phyloP scores from a whole-genome alignment of 2,113 vertebrate species.

The Beaufortia kweichowensis region DNA sequence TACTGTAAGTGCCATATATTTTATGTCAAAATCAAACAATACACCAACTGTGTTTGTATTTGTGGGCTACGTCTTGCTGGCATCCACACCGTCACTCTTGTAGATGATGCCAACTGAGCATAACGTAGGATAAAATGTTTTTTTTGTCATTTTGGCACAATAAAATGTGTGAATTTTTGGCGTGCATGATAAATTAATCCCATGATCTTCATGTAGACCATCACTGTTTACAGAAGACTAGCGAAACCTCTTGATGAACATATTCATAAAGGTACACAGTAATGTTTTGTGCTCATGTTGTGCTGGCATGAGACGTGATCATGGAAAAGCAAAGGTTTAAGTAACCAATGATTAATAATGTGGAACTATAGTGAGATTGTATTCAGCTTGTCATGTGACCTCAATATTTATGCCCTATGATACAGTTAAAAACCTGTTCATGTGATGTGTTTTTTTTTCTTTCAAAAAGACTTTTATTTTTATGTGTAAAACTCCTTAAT shows the following conservation, averaged over 20 bases:
- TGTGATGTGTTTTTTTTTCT: no score
- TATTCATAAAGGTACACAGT: neutral
- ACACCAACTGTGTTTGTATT: conserved; percentile 21
- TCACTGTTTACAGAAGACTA: neutral
- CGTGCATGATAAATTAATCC: neutral
- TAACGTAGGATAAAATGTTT: conserved; percentile 7
- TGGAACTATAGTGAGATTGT: no score
- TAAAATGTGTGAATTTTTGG: conserved; percentile 22
- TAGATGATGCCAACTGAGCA: conserved; percentile 30
- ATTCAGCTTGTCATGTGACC: no score
- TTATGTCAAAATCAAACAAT: conserved; percentile 25
- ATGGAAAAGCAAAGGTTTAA: no score
- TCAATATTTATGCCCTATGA: no score
- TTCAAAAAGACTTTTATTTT: no score
- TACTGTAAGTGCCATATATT: neutral
- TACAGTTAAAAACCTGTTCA: no score
- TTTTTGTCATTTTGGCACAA: conserved; percentile 15
- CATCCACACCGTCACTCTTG: neutral
- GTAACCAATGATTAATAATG: no score
- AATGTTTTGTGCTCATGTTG: no score
- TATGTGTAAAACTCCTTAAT: no score
- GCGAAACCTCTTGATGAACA: conserved; percentile 3
- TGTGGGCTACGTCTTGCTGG: conserved; percentile 20
- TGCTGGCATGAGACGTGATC: no score
- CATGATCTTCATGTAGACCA: conserved; percentile 5